These are phyloP conservation scores for Otus sunia DNA, from an alignment of 2,113 vertebrate genomes.

Conservation along the genomic window DNA sequence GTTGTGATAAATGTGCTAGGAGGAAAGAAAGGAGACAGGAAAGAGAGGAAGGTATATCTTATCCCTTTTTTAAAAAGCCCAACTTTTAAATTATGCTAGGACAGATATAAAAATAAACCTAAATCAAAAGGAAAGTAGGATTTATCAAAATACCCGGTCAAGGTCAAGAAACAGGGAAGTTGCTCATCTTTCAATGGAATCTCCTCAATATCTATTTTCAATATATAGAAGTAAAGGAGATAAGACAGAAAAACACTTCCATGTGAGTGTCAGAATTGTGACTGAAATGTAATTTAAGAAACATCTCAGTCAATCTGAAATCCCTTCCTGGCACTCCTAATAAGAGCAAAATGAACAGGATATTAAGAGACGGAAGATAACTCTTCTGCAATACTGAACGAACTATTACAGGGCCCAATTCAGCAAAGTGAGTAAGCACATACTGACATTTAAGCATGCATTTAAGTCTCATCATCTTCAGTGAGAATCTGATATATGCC, in stretches of 20 bases:
- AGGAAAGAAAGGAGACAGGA: not conserved
- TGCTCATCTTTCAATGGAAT: not conserved
- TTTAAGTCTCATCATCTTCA: not conserved
- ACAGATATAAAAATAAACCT: constrained; percentile 11
- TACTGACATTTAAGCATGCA: not conserved
- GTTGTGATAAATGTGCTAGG: not conserved
- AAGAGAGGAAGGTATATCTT: not conserved
- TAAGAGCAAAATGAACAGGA: constrained; percentile 39
- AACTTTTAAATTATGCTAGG: not conserved
- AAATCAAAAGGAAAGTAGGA: constrained; percentile 3
- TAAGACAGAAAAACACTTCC: not conserved
- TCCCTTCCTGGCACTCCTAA: not conserved
- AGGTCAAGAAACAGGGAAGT: constrained; percentile 16
- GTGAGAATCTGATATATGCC: not conserved
- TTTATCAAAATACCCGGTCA: constrained; percentile 26
- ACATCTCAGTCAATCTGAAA: not conserved
- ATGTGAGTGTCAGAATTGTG: not conserved
- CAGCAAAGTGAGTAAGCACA: constrained; percentile 33
- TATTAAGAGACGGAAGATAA: constrained; percentile 6
- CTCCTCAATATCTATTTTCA: not conserved
- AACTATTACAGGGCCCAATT: not conserved
- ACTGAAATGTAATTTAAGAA: not conserved
- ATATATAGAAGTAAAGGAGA: not conserved
- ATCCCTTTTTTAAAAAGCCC: not conserved
- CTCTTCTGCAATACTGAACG: not conserved